Conservation (phyloP, 2,797 vertebrate genomes). For the Florisuga fusca region DNA sequence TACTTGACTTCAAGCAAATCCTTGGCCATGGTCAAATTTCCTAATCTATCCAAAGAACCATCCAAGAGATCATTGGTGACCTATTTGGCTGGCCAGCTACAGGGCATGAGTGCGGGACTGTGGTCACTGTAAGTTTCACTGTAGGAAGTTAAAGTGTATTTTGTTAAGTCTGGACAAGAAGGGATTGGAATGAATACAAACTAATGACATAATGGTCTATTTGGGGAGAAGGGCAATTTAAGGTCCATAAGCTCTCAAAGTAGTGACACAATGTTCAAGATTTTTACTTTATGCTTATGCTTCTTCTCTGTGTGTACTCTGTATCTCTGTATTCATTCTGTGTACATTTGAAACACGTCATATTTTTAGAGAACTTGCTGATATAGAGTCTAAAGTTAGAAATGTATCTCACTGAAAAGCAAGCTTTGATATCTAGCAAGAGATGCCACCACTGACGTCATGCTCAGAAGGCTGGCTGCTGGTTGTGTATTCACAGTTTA, state of each 20-base stretch:
- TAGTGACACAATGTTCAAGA: neutral
- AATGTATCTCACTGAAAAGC: conserved; percentile 33
- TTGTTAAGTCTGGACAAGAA: neutral
- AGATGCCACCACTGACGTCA: conserved; percentile 18
- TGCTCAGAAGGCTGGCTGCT: neutral
- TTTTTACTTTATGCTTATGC: neutral
- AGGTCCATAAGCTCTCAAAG: neutral
- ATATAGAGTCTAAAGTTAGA: conserved; percentile 46
- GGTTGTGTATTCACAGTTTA: neutral
- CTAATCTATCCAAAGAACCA: neutral
- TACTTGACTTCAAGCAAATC: neutral
- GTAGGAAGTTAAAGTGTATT: neutral
- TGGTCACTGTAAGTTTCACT: neutral
- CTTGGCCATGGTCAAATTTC: neutral
- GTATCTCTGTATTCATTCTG: neutral
- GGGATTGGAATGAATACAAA: neutral
- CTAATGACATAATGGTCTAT: neutral
- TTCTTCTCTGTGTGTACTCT: neutral
- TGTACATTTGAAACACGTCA: neutral
- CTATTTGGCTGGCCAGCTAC: neutral
- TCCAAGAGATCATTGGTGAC: neutral
- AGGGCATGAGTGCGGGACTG: neutral
- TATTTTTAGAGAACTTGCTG: conserved; percentile 45
- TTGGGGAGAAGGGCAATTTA: neutral
- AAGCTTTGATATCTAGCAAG: conserved; percentile 22